Evolutionary conservation across 1,140 invertebrate species (phyloP), one percentile per base, ranked within the genome.

Genomic region (Drosophila tsacasi): DNA sequence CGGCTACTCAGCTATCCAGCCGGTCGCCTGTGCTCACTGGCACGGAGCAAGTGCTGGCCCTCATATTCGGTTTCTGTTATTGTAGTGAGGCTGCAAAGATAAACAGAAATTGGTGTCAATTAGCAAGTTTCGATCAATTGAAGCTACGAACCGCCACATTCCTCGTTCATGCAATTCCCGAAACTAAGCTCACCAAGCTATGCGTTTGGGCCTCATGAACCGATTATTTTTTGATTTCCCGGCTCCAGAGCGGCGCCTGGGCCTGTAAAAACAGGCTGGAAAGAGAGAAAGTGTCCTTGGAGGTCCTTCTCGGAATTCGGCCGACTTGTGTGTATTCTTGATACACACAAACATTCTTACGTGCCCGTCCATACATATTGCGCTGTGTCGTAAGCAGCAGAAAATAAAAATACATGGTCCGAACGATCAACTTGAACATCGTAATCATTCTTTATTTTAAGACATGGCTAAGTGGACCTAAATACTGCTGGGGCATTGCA

Each of bases 51-150:
- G 37, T 32, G 19, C 55, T 52, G 23, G 71, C 19, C 52, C 55
- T 50, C 71, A 72, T 73, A 72, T 44, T 59, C n/a, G 2, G 7
- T 27, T 15, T 23, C 39, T 30, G 23, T 25, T 55, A 17, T 68
- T 21, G 44, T 66, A 40, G 40, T 55, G 32, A 60, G 71, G 76
- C 37, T 47, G 63, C 46, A 68, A 64, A 59, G 49, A 76, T 30
- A 82, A 60, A 63, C 25, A 71, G 15, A 60, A 83, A 77, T 80
- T 76, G 55, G 66, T 81, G 62, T 84, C 52, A 84, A 76, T 83
- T 80, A 76, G 81, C 72, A 49, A 64, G 52, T 61, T 59, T 50
- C 30, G 21, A 60, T 71, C 46, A 75, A 82, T 78, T 64, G 47
- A 62, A 23, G 40, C 32, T 10, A 17, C 19, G 46, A 27, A n/a